Conservation (phyloP, 2,797 vertebrate genomes). For the Bufotes viridis region DNA sequence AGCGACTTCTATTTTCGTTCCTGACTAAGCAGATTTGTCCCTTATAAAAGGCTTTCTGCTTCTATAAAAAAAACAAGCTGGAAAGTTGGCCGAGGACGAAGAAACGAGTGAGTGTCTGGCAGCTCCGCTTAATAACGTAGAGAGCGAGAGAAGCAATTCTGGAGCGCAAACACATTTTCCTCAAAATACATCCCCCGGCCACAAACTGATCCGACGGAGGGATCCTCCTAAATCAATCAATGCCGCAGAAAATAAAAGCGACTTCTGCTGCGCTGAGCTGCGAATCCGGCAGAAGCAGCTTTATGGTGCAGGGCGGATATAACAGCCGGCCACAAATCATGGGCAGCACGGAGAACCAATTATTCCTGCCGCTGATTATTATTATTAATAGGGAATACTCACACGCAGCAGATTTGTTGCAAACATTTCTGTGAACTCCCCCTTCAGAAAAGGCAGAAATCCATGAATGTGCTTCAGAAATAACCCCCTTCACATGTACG, state of each 20-base stretch:
- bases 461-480: too few relatives aligned
- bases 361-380: background rate
- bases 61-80: background rate
- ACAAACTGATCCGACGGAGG: background rate
- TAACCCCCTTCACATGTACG: too few relatives aligned
- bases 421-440: too few relatives aligned
- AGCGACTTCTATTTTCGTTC: background rate
- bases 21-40: background rate
- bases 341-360: background rate
- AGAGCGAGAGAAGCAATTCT: background rate
- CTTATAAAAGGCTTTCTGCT: background rate
- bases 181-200: conserved; percentile 2
- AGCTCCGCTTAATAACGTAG: background rate
- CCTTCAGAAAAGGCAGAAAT: too few relatives aligned
- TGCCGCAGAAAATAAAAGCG: background rate
- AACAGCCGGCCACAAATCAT: too few relatives aligned
- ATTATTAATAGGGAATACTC: too few relatives aligned
- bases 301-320: background rate
- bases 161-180: background rate
- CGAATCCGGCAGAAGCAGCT: background rate
- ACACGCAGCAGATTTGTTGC: too few relatives aligned
- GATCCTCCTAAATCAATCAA: background rate
- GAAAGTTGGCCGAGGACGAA: background rate
- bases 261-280: background rate
- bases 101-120: background rate